These are phyloP conservation scores for Dolomedes plantarius DNA, from an alignment of 2,888 invertebrate genomes.

Conservation along the genomic window DNA sequence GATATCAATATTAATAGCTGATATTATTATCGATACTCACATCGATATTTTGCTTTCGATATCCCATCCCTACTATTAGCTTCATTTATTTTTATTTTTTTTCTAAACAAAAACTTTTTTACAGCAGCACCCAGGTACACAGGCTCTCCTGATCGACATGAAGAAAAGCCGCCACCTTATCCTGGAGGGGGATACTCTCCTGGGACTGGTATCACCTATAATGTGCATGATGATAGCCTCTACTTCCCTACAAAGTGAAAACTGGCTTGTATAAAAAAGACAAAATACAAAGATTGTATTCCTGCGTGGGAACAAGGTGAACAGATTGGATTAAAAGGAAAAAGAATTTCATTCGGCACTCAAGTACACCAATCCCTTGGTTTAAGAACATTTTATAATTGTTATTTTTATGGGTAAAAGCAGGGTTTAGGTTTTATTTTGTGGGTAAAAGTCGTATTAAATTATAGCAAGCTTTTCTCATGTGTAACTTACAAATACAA, in stretches of 20 bases:
- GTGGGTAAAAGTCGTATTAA: too few relatives aligned
- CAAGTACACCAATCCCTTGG: neutral
- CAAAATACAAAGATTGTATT: neutral
- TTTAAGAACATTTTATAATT: neutral
- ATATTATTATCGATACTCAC: too few relatives aligned
- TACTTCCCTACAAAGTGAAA: slow-evolving; percentile 72
- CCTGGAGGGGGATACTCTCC: slow-evolving; percentile 69
- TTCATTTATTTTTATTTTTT: too few relatives aligned
- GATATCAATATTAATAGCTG: too few relatives aligned
- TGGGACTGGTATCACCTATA: slow-evolving; percentile 64
- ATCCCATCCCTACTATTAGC: too few relatives aligned
- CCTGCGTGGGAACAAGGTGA: neutral
- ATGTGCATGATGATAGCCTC: slow-evolving; percentile 68
- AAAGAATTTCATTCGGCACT: neutral
- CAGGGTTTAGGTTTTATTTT: too few relatives aligned
- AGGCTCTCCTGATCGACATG: slow-evolving; percentile 60
- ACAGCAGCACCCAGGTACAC: slow-evolving; percentile 65
- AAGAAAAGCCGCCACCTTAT: slow-evolving; percentile 71
- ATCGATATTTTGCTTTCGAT: too few relatives aligned
- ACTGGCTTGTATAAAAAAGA: slow-evolving; percentile 62
- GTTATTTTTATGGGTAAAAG: too few relatives aligned
- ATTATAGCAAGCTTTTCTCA: too few relatives aligned
- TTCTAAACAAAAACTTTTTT: too few relatives aligned
- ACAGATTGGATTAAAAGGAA: neutral
- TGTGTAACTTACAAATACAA: too few relatives aligned